Evolutionary conservation across 53 echinoderm and acorn worm genomes (phyloP), one percentile per base, ranked within the genome.

Genomic region (Astropecten irregularis): DNA sequence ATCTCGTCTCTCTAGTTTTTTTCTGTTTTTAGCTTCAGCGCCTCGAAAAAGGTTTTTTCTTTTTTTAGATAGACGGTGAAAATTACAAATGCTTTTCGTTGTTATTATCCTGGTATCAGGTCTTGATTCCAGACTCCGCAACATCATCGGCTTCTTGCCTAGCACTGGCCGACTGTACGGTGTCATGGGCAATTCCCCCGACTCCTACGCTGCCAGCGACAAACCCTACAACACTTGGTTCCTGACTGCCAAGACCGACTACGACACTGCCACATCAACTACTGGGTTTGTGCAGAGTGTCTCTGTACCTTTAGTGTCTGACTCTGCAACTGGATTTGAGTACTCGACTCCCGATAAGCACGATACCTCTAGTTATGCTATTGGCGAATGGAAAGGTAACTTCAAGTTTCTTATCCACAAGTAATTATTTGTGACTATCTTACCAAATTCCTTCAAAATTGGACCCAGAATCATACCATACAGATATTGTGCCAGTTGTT

Each of bases 91-190:
- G 32, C 37, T 2, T 49, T 16, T 25, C 20, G n/a, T 69, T 68
- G 6, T 47, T 48, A 20, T 31, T 20, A 0, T 25, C 16, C n/a
- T n/a, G n/a, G n/a, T n/a, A 48, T 9, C 61, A 91, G 91, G 74
- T 42, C 74, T 92, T 50, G 57, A 69, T 21, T n/a, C 50, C n/a
- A 77, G 63, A 49, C 72, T 92, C 4, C 82, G 82, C 28, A 84
- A 85, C 52, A 60, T 92, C 34, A 67, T 92, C 6, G 92, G 92
- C n/a, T 68, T 59, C 60, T 35, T 66, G 49, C 68, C 67, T 32
- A 56, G 73, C 13, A 73, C 52, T 13, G 44, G 73, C 21, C 73
- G 82, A 15, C 81, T 92, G 25, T 92, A 72, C 33, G 92, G 81
- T 40, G 67, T 86, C 15, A 44, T 82, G 64, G 55, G 72, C 29